Evolutionary conservation across 2,113 vertebrate genomes (phyloP).

Genomic region (Anoura caudifer): DNA sequence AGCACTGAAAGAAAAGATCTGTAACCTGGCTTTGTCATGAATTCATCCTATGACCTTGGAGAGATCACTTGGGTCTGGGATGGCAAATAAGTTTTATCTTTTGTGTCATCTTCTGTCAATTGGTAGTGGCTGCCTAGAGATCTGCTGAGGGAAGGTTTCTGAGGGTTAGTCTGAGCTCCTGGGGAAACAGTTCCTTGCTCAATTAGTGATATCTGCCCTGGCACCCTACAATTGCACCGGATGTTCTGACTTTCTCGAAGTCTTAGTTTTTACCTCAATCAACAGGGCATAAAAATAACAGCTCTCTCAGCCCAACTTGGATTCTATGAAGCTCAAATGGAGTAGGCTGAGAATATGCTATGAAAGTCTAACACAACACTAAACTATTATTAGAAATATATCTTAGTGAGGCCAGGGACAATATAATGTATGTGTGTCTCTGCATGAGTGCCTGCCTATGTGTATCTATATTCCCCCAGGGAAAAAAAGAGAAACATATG

Average conservation of each 20-base stretch:
- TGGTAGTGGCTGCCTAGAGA: neutral
- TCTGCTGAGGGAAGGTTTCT: neutral
- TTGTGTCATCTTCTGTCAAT: neutral
- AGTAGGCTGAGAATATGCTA: neutral
- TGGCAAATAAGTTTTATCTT: neutral
- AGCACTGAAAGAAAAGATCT: neutral
- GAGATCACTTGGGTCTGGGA: neutral
- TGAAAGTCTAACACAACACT: neutral
- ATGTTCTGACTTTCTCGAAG: neutral
- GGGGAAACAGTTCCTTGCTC: neutral
- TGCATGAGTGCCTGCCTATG: neutral
- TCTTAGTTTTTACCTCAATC: conserved; percentile 10
- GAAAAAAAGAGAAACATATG: neutral
- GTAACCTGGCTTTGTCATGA: neutral
- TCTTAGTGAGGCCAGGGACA: neutral
- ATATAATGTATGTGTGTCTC: neutral
- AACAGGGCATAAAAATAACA: conserved; percentile 26
- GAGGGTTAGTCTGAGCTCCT: conserved; percentile 33
- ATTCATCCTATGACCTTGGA: neutral
- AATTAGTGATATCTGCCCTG: conserved; percentile 19
- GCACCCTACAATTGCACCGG: neutral
- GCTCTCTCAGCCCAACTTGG: neutral
- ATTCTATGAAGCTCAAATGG: neutral
- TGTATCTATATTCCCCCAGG: neutral
- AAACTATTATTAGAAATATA: neutral